Evolutionary conservation across 2,888 invertebrate species (phyloP), one percentile per base, ranked within the genome.

Genomic region (Anagyrus pseudococci): DNA sequence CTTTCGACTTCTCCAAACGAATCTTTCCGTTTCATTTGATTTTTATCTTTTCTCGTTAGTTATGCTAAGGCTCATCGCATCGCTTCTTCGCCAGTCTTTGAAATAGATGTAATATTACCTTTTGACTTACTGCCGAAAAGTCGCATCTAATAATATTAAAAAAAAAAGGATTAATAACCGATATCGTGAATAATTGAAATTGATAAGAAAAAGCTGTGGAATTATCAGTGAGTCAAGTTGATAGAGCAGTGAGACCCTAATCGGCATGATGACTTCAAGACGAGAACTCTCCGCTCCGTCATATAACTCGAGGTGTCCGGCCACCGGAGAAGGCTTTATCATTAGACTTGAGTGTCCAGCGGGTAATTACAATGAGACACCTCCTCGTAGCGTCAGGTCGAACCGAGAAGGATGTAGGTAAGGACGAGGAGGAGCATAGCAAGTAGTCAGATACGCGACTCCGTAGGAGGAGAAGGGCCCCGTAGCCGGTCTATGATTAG

Each of bases 311-410:
- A n/a, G n/a, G n/a, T n/a, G n/a, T n/a, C 70, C 70, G 71, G 75
- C 70, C 68, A 80, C 72, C 72, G 67, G 79, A 79, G 78, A n/a
- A 78, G 73, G 72, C 76, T 77, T 79, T 78, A 80, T 80, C 75
- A 79, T 75, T 73, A 73, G 77, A 78, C 80, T 80, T 80, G 79
- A 80, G 78, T 71, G 73, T 17, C 25, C 41, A 22, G n/a, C 23
- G 78, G 78, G 79, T 79, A 80, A 80, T 80, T 80, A 80, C 79
- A 79, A 80, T 79, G 74, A 78, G 78, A 80, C 78, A 78, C 79
- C 78, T 75, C 55, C 63, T 55, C 46, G 63, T 62, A 40, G 55
- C n/a, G n/a, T n/a, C n/a, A n/a, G n/a, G n/a, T n/a, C 10, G n/a
- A 75, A 60, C n/a, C 43, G 64, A 47, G 26, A 58, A 53, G 56